Evolutionary conservation across 2,888 invertebrate species (phyloP).

Genomic region (Cephus runcator): DNA sequence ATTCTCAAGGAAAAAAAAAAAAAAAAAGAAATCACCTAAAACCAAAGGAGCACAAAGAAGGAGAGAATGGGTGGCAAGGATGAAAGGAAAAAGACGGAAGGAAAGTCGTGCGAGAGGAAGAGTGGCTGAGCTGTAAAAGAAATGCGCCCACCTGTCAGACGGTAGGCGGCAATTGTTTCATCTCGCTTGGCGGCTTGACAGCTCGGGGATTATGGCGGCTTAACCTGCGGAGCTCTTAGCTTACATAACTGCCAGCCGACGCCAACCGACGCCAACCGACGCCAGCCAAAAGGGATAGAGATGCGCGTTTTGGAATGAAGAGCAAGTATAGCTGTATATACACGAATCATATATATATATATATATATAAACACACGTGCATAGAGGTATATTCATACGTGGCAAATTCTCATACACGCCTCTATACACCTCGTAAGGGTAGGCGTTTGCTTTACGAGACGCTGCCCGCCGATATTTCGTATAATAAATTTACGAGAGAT

Average conservation of each 20-base stretch:
- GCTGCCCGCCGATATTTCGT: slow-evolving; percentile 34
- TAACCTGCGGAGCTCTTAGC: slow-evolving; percentile 19
- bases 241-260: slow-evolving; percentile 32
- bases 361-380: too few relatives aligned
- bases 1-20: not conserved
- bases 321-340: not conserved
- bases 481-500: slow-evolving; percentile 38
- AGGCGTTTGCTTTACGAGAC: slow-evolving; percentile 27
- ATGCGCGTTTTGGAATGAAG: slow-evolving; percentile 14
- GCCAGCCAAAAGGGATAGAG: slow-evolving; percentile 25
- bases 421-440: not conserved
- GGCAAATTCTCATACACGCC: not conserved
- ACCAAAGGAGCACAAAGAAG: not conserved
- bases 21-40: not conserved
- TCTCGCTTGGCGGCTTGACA: slow-evolving; percentile 30
- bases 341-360: too few relatives aligned
- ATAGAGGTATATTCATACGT: not conserved
- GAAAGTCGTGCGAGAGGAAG: slow-evolving; percentile 3
- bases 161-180: slow-evolving; percentile 30
- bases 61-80: not conserved
- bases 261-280: slow-evolving; percentile 20
- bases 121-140: slow-evolving; percentile 13
- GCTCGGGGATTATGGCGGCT: slow-evolving; percentile 29
- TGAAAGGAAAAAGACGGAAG: not conserved
- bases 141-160: slow-evolving; percentile 8